phyloP scores from a whole-genome alignment of 2,888 invertebrate species.

The Dryococelus australis region DNA sequence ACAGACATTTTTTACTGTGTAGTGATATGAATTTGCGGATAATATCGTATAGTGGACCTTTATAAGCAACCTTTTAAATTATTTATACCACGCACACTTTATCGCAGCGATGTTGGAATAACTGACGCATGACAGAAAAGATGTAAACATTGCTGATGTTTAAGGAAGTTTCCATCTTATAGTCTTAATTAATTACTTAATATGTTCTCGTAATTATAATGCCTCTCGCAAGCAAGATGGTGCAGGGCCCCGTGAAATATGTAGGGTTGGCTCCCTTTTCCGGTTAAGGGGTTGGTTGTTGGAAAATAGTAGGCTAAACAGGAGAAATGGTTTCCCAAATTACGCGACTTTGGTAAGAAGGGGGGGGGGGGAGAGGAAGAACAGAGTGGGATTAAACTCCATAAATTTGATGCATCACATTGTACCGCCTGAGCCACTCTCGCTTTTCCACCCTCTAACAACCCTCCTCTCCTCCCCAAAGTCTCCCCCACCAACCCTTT shows the following conservation, averaged over 20 bases:
- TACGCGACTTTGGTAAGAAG: not conserved
- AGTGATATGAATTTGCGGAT: too few species aligned
- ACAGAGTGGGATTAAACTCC: not conserved
- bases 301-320: conserved; percentile 1
- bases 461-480: not conserved
- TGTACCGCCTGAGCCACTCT: not conserved
- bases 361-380: not conserved
- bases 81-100: too few species aligned
- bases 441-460: not conserved
- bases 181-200: not conserved
- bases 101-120: not conserved
- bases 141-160: not conserved
- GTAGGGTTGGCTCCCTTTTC: not conserved
- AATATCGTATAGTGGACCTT: too few species aligned
- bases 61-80: too few species aligned
- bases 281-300: not conserved
- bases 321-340: conserved; percentile 2
- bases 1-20: too few species aligned
- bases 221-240: not conserved
- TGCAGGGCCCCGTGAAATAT: not conserved
- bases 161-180: not conserved
- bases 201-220: not conserved
- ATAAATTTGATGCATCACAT: conserved; percentile 8
- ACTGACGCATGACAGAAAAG: not conserved
- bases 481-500: not conserved